phyloP scores from a whole-genome alignment of 2,797 vertebrate genomes.

The Aselliscus stoliczkanus region DNA sequence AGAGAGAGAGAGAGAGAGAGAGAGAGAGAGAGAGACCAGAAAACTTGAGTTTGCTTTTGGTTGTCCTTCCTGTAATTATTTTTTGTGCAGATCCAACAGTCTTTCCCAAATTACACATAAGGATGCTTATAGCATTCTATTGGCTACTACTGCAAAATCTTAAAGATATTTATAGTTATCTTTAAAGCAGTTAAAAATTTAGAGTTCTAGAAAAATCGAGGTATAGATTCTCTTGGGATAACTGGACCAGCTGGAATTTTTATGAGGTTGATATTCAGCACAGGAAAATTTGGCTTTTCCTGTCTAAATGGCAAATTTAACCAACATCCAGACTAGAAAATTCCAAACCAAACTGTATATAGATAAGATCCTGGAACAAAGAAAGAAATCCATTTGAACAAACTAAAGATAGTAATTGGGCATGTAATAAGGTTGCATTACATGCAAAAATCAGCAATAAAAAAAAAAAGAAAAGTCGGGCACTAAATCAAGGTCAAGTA shows the following conservation, averaged over 20 bases:
- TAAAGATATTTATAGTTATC: slow-evolving; percentile 19
- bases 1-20: neutral
- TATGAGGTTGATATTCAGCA: neutral
- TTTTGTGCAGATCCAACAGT: neutral
- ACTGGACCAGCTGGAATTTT: neutral
- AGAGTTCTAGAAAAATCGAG: neutral
- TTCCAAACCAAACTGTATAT: neutral
- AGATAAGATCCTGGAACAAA: neutral
- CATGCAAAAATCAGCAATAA: neutral
- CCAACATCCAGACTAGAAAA: slow-evolving; percentile 19
- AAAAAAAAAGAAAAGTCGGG: neutral
- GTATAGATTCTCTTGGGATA: neutral
- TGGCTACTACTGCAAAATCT: neutral
- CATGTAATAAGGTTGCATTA: neutral
- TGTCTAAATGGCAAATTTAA: slow-evolving; percentile 12
- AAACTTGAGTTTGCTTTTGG: neutral
- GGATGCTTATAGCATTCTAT: neutral
- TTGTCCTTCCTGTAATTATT: neutral
- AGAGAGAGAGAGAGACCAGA: neutral
- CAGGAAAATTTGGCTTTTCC: neutral
- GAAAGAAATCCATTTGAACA: neutral
- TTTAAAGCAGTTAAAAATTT: neutral
- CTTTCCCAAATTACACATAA: neutral
- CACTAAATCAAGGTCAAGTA: neutral
- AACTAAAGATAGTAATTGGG: neutral